These are phyloP conservation scores for Flexamia atlantica DNA, from an alignment of 2,888 invertebrate species.

Conservation along the genomic window DNA sequence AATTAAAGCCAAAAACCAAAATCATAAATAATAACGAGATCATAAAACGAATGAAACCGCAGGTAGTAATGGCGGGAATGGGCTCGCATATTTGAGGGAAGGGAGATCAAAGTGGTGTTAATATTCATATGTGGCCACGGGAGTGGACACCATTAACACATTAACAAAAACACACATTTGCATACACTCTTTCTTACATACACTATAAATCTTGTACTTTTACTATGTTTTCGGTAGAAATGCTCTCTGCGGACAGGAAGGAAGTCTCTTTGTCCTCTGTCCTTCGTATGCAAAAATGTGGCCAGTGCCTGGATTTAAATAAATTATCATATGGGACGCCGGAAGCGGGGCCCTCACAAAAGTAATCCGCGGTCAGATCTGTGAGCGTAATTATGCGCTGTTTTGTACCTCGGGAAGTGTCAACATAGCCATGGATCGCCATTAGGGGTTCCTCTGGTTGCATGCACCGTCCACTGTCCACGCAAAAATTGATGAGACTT, in stretches of 20 bases:
- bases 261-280: constrained; percentile 60
- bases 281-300: constrained; percentile 61
- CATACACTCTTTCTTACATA: constrained; percentile 41
- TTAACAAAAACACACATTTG: constrained; percentile 29
- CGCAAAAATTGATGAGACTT: too few species aligned
- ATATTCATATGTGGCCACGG: constrained; percentile 21
- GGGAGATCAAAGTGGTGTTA: constrained; percentile 37
- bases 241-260: constrained; percentile 60
- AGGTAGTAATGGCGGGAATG: constrained; percentile 21
- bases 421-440: neutral
- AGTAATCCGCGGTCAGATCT: constrained; percentile 45
- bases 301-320: constrained; percentile 54
- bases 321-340: constrained; percentile 59
- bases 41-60: constrained; percentile 16
- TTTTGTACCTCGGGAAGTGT: neutral
- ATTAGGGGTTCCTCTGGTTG: neutral
- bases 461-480: too few species aligned
- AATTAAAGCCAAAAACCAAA: neutral
- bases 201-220: constrained; percentile 52
- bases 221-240: constrained; percentile 46
- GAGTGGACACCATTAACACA: constrained; percentile 37
- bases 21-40: constrained; percentile 4
- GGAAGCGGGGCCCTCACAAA: constrained; percentile 26
- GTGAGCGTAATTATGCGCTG: constrained; percentile 36
- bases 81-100: constrained; percentile 26